phyloP scores from a whole-genome alignment of 2,797 vertebrate genomes.

The Myiothlypis chrysogaster region DNA sequence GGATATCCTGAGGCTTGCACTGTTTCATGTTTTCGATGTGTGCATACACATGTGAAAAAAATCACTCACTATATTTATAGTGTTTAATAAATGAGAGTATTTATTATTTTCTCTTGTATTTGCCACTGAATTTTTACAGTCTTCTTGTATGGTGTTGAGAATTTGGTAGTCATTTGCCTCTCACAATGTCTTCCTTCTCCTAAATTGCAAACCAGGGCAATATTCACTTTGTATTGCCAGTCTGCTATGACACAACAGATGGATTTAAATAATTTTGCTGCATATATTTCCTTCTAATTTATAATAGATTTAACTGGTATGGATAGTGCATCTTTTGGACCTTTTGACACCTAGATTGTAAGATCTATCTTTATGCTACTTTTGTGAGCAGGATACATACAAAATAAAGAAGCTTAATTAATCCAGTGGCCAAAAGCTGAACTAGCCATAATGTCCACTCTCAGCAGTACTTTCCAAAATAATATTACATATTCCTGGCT shows the following conservation, averaged over 20 bases:
- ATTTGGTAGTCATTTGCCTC: neutral
- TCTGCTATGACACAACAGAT: neutral
- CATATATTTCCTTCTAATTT: neutral
- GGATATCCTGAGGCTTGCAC: neutral
- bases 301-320: neutral
- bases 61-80: accelerated
- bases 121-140: neutral
- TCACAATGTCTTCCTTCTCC: neutral
- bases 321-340: neutral
- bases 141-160: neutral
- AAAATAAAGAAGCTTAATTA: neutral
- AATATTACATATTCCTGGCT: neutral
- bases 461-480: neutral
- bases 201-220: neutral
- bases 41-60: neutral
- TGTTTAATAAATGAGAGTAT: neutral
- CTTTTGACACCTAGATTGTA: neutral
- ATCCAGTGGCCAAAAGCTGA: neutral
- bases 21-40: neutral
- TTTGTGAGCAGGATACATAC: neutral
- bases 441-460: neutral
- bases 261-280: neutral
- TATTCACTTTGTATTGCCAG: neutral
- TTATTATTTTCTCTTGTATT: neutral
- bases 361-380: neutral